Percentiles rank a stretch among this genome's conserved stretches.
phyloP scores from a whole-genome alignment of 2,797 vertebrate species.

The Astyanax mexicanus region DNA sequence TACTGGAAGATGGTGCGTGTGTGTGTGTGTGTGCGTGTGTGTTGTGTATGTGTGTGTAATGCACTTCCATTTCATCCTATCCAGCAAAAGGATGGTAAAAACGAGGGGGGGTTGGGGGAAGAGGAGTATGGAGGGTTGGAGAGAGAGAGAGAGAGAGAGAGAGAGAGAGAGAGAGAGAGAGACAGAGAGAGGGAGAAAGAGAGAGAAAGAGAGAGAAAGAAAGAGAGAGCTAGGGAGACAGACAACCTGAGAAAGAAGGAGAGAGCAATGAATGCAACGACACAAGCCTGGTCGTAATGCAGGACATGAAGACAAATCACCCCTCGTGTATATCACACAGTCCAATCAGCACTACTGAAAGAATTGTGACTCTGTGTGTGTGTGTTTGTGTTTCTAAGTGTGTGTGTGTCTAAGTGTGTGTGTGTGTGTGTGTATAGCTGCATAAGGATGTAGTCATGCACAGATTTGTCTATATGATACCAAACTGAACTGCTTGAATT shows the following conservation, averaged over 20 bases:
- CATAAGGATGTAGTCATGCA: not conserved
- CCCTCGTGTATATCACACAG: not conserved
- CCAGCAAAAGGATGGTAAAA: not conserved
- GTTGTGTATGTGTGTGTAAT: conserved; percentile 5
- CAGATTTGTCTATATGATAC: not conserved
- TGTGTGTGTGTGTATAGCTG: not conserved
- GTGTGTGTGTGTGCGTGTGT: conserved; percentile 18
- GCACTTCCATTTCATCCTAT: not conserved
- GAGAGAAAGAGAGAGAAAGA: not conserved
- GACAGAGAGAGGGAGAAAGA: not conserved
- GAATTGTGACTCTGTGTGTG: too few species aligned
- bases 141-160: conserved; percentile 6
- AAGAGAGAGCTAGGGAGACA: not conserved
- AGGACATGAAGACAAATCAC: conserved; percentile 2
- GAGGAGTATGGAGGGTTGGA: not conserved
- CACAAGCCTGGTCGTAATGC: not conserved
- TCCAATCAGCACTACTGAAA: not conserved
- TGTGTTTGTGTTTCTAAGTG: too few species aligned
- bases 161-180: too few species aligned
- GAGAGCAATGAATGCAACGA: not conserved
- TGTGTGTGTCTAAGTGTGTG: not conserved
- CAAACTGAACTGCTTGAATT: too few species aligned
- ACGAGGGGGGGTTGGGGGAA: not conserved
- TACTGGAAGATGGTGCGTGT: not conserved
- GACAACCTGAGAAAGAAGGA: not conserved